Evolutionary conservation across 2,797 vertebrate genomes (phyloP).

Genomic region (Hippopotamyrus pictus): DNA sequence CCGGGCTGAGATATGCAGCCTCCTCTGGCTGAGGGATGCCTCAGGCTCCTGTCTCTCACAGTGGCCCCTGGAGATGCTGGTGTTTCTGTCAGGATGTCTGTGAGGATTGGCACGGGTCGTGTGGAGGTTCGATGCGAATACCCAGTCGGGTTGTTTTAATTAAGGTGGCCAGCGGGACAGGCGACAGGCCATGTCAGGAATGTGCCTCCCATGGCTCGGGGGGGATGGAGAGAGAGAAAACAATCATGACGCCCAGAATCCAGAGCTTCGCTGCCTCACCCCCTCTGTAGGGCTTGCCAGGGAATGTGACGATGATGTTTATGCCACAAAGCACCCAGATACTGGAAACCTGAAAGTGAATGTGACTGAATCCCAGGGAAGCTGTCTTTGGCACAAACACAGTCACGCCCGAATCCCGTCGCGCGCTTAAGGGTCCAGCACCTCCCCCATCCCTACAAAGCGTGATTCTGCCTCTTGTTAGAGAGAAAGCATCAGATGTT

Average conservation of each 20-base stretch:
- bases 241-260: neutral
- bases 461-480: neutral
- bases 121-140: neutral
- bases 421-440: neutral
- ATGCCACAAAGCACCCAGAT: neutral
- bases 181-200: conserved; percentile 15
- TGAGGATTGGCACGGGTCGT: neutral
- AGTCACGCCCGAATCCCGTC: neutral
- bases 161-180: neutral
- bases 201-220: neutral
- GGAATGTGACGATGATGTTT: conserved; percentile 4
- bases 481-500: neutral
- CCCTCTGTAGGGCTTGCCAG: neutral
- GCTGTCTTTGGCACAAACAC: conserved; percentile 3
- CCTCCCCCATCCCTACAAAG: neutral
- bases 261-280: neutral
- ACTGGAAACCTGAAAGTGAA: neutral
- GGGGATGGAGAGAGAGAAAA: conserved; percentile 8
- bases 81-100: neutral
- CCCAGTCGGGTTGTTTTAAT: conserved; percentile 13
- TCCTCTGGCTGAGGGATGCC: neutral
- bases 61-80: neutral
- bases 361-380: neutral
- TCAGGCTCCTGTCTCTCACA: neutral
- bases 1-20: neutral